A percentile compares a stretch with the other conserved stretches of the same genome.
These are phyloP conservation scores for Sminthurides aquaticus DNA, from an alignment of 2,888 invertebrate genomes.

Conservation along the genomic window DNA sequence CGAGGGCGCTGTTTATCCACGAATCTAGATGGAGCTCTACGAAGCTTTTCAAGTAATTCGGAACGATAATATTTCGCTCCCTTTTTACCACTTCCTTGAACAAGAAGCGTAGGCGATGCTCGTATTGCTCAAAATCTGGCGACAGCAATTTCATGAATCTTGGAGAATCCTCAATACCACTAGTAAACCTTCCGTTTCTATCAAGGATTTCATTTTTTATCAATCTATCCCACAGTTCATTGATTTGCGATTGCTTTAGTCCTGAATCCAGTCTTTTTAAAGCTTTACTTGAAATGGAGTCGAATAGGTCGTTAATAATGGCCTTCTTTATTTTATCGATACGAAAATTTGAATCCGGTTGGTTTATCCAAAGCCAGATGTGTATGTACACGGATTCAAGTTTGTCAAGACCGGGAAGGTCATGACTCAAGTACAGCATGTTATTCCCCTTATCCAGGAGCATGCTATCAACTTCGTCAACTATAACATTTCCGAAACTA, in stretches of 20 bases:
- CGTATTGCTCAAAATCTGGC: background rate
- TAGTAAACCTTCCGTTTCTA: background rate
- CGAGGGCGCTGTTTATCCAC: constrained; percentile 45
- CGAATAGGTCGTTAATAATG: background rate
- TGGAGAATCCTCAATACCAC: too few species aligned
- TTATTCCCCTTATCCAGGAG: constrained; percentile 48
- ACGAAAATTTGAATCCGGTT: too few species aligned
- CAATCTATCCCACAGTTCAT: background rate
- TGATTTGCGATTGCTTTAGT: background rate
- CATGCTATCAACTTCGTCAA: constrained; percentile 50
- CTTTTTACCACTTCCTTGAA: background rate
- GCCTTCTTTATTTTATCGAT: background rate
- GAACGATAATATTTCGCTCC: constrained; percentile 21
- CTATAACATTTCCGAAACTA: constrained; percentile 42
- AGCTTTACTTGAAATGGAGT: background rate
- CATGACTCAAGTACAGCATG: constrained; percentile 46
- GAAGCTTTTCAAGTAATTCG: constrained; percentile 42
- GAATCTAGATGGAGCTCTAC: constrained; percentile 42
- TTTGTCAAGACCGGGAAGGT: constrained; percentile 46
- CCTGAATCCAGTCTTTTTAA: background rate
- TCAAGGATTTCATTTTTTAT: background rate
- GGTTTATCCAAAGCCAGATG: constrained; percentile 42
- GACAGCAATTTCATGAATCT: background rate
- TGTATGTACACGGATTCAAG: constrained; percentile 45
- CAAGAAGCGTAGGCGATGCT: background rate